Base-by-base conservation (phyloP, 23 tunicate genomes). In the Corella eumyota region DNA sequence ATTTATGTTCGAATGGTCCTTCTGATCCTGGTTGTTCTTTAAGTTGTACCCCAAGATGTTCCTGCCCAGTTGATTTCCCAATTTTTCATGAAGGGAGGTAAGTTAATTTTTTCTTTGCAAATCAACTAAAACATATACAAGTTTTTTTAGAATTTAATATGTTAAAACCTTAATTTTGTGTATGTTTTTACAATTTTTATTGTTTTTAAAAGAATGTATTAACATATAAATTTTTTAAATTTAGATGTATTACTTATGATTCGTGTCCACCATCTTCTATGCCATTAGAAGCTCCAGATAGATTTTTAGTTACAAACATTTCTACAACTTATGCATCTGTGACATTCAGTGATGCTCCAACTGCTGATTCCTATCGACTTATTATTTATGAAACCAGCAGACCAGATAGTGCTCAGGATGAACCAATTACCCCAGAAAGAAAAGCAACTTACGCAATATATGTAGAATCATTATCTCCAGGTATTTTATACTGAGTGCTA, bases 31-130 rank as follows among this genome's bases (percentile, higher is more conserved):
- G 56, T 13, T 76, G 83, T 40, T 17, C 62, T 1, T 21, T 31
- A n/a, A 37, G 48, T 26, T 76, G 83, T 49, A 61, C 32, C 2
- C 67, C 67, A 21, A 50, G 73, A 33, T 76, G 83, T 46, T 73
- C 74, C 24, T 76, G 83, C 35, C 73, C 83, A 6, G 15, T 17
- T 13, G 51, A 57, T 40, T 30, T 76, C n/a, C 83, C 83, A 2
- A 50, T 76, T 19, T 30, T 66, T n/a, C 63, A 66, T 35, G 24
- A 76, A 6, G 83, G 66, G 58, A 58, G 67, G 83, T 76, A 32
- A 32, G 1, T 22, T 1, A 60, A 17, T 60, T 40, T 15, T 9
- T 32, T 31, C n/a, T 32, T 30, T 15, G 15, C 3, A 60, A 3
- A 33, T 30, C 34, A n/a, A n/a, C n/a, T n/a, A n/a, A n/a, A n/a